These are phyloP conservation scores for Xerus rutilus DNA, from an alignment of 2,797 vertebrate genomes.

Conservation along the genomic window DNA sequence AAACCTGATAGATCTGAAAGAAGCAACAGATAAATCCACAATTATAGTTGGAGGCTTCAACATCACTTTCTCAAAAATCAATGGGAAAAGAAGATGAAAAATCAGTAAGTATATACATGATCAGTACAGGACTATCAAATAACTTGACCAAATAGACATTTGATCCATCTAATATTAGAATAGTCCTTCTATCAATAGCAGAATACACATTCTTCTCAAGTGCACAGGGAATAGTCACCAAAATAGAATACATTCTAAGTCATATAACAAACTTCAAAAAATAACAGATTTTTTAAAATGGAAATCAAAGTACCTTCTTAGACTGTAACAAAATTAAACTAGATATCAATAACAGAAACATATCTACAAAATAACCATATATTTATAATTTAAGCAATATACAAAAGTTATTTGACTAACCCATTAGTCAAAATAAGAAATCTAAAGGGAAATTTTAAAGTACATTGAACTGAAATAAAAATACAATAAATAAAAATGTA, in stretches of 20 bases:
- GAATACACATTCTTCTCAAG: too few species aligned
- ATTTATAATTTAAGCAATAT: neutral
- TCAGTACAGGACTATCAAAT: neutral
- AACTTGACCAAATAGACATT: neutral
- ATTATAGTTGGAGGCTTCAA: neutral
- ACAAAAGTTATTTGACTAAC: neutral
- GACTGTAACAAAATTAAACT: conserved; percentile 29
- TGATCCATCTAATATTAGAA: neutral
- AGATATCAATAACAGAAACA: conserved; percentile 16
- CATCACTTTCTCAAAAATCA: neutral
- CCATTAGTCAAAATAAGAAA: neutral
- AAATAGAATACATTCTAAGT: too few species aligned
- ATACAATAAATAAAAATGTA: conserved; percentile 31
- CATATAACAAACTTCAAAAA: neutral
- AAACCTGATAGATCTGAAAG: neutral
- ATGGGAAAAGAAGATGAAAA: neutral
- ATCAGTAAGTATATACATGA: neutral
- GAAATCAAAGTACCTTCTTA: neutral
- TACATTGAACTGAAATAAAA: neutral
- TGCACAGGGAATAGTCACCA: too few species aligned
- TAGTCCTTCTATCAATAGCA: too few species aligned
- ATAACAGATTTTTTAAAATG: neutral
- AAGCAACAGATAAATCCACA: neutral
- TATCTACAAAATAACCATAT: neutral
- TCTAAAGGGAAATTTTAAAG: neutral